These are phyloP conservation scores for Drosophila koepferae DNA, from an alignment of 2,888 invertebrate species.

Conservation along the genomic window DNA sequence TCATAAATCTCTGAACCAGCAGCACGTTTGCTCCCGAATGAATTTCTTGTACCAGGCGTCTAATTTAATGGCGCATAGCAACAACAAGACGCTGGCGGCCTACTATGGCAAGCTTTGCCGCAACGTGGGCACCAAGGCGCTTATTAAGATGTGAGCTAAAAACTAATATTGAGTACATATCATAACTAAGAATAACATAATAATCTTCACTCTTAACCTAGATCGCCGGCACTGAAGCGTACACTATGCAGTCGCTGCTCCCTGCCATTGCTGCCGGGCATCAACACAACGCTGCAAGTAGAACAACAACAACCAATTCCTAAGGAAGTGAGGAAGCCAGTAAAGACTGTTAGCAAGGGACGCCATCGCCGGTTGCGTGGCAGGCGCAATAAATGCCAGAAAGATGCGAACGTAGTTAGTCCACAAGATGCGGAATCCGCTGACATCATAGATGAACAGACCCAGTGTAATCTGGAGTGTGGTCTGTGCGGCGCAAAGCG, in stretches of 20 bases:
- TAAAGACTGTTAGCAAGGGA: neutral
- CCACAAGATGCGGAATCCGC: neutral
- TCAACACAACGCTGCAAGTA: slow-evolving; percentile 74
- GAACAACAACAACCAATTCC: neutral
- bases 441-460: slow-evolving; percentile 42
- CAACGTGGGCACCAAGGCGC: slow-evolving; percentile 82
- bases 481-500: slow-evolving; percentile 72
- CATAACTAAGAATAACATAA: neutral
- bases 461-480: slow-evolving; percentile 69
- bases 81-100: slow-evolving; percentile 77
- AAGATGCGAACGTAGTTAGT: neutral
- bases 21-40: slow-evolving; percentile 70
- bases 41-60: slow-evolving; percentile 85
- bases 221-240: slow-evolving; percentile 83
- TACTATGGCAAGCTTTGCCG: slow-evolving; percentile 83
- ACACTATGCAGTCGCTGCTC: slow-evolving; percentile 83
- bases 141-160: slow-evolving; percentile 81
- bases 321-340: neutral
- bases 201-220: slow-evolving; percentile 34
- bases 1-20: slow-evolving; percentile 51
- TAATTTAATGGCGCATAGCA: slow-evolving; percentile 80
- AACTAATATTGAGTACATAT: neutral
- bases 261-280: slow-evolving; percentile 76
- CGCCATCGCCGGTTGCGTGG: slow-evolving; percentile 33
- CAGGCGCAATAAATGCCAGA: neutral